Evolutionary conservation across 2,797 vertebrate genomes (phyloP), one percentile per base, ranked within the genome.

Genomic region (Urophycis tenuis): DNA sequence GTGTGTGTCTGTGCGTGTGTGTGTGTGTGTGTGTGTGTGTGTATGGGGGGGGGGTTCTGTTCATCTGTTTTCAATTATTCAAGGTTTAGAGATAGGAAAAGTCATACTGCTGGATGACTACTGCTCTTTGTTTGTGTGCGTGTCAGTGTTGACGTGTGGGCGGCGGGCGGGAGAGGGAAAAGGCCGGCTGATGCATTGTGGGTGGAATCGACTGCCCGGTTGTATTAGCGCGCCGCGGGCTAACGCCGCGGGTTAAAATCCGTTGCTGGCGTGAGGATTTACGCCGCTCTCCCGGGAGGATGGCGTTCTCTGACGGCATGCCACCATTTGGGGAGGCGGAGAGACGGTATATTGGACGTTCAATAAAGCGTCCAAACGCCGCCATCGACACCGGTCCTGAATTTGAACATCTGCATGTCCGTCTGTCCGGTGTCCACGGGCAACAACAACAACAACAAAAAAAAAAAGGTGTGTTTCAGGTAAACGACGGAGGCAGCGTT

Each of bases 191-290:
- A 83, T 82, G 76, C 45, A 17, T 69, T 81, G 78, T 74, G 72
- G 80, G 78, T 76, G 74, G 80, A 29, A 29, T 67, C 81, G 82
- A 75, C 73, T 76, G 70, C 80, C 84, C 82, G 71, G 86, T 85
- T 85, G 72, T 79, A 81, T 85, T 86, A 76, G 80, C 79, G 78
- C 80, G 81, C 81, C 77, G 79, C 74, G 15, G 77, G 81, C 82
- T 87, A 85, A 86, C 77, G 78, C 83, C 81, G 78, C 85, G 83
- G 86, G 88, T 88, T 88, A 67, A 88, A 91, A 90, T 81, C 67
- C 79, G 36, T 78, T 82, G 88, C 87, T 90, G 87, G 91, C 88
- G 87, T 88, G 83, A 87, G 88, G 86, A 87, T 90, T 90, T 89
- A 89, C 85, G 86, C 81, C 85, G 84, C 88, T 90, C 2, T 2